Evolutionary conservation across 2,888 invertebrate genomes (phyloP), one percentile per base, ranked within the genome.

Genomic region (Girardia tigrina): DNA sequence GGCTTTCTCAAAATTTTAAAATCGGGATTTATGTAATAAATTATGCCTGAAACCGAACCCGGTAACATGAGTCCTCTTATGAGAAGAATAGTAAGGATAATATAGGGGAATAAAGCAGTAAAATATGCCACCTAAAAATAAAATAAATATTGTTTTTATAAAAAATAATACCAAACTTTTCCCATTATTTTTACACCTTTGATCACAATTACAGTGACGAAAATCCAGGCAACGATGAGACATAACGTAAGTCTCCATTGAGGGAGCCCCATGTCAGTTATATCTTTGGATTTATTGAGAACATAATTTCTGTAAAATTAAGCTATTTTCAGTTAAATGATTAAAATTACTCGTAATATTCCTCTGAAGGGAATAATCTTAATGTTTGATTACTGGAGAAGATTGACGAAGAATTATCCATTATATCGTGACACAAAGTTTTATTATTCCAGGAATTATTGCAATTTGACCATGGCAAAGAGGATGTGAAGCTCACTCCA

Each of bases 261-360:
- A 0, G 83, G 77, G 1, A 78, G 75, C 0, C 82, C 83, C 75
- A 82, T 79, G n/a, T 83, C 80, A 29, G 81, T 80, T 23, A 84
- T 82, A 20, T 80, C 79, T 2, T 79, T 77, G 1, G 81, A 80
- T 79, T 82, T 80, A 75, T 81, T 80, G 71, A 84, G 79, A 1
- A 84, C 82, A 74, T 80, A 81, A 70, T 79, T 78, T 72, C 83
- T 84, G 79, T 2, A 79, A 2, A 14, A n/a, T 71, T 28, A 12
- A 26, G 23, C 12, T 70, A 12, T 42, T 14, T 42, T 42, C 14
- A 74, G 12, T 74, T 16, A 16, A 42, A 29, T 72, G 12, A 36
- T 12, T 4, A 56, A 27, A 85, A 88, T 88, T 88, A 93, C 93
- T 92, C 90, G 85, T 91, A 94, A 85, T 92, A 94, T 85, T 93